phyloP scores from a whole-genome alignment of 1,140 invertebrate genomes.

The Cotesia glomerata region DNA sequence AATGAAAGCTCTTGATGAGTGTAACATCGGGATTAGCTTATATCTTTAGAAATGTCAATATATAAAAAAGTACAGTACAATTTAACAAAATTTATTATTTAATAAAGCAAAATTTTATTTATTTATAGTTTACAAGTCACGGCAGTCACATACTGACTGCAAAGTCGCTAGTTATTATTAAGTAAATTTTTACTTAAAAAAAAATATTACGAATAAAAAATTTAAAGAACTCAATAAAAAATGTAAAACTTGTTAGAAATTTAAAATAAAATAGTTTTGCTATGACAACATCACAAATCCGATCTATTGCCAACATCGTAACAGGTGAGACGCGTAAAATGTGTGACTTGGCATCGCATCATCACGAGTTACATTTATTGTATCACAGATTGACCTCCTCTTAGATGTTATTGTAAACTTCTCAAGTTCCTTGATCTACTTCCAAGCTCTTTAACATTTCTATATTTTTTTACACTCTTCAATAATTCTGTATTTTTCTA shows the following conservation, averaged over 20 bases:
- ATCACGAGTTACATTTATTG: constrained; percentile 9
- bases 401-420: background rate
- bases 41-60: too few species aligned
- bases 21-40: too few species aligned
- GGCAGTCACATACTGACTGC: too few species aligned
- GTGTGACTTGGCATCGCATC: constrained; percentile 25
- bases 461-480: background rate
- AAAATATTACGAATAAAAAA: background rate
- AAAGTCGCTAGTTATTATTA: too few species aligned
- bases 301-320: constrained; percentile 15
- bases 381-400: background rate
- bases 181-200: background rate
- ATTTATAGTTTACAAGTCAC: too few species aligned
- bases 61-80: too few species aligned
- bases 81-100: too few species aligned
- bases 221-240: background rate
- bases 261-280: too few species aligned
- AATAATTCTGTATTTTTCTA: too few species aligned
- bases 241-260: background rate
- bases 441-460: background rate
- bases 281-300: too few species aligned
- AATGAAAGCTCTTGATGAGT: too few species aligned
- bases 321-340: constrained; percentile 25
- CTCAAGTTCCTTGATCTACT: constrained; percentile 17
- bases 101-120: too few species aligned